Evolutionary conservation across 2,797 vertebrate species (phyloP).

Genomic region (Peromyscus attwateri): DNA sequence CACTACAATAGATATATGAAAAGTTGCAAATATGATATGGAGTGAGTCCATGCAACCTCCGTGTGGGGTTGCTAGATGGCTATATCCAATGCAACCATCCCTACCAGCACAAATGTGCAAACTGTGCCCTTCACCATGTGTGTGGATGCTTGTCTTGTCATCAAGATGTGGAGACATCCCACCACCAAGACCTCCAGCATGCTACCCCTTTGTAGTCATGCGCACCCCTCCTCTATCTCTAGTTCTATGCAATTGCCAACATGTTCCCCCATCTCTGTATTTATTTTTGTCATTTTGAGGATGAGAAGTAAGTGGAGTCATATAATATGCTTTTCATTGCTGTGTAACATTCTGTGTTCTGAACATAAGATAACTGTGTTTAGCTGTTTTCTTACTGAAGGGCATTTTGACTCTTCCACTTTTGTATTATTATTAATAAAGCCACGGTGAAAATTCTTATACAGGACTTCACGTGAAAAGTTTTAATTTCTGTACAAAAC

Average conservation of each 20-base stretch:
- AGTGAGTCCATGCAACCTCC: neutral
- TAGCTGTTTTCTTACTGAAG: neutral
- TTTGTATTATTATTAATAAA: neutral
- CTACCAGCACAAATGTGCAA: neutral
- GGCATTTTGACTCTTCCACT: neutral
- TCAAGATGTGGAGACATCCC: neutral
- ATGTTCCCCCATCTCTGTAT: too few relatives aligned
- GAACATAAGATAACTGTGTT: neutral
- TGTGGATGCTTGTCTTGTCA: neutral
- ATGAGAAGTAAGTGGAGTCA: neutral
- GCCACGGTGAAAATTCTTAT: neutral
- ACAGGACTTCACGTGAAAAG: neutral
- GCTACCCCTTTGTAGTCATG: too few relatives aligned
- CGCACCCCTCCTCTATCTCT: fast-evolving
- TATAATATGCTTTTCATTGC: neutral
- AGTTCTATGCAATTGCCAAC: fast-evolving
- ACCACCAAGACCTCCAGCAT: neutral
- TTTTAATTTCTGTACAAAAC: neutral
- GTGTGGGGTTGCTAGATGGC: too few relatives aligned
- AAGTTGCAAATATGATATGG: neutral
- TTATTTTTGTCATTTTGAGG: neutral
- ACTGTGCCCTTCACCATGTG: neutral
- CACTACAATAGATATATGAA: too few relatives aligned
- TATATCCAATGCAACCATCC: too few relatives aligned
- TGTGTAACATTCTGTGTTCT: neutral